Evolutionary conservation across 2,113 vertebrate species (phyloP), one percentile per base, ranked within the genome.

Genomic region (Daphoenositta chrysoptera): DNA sequence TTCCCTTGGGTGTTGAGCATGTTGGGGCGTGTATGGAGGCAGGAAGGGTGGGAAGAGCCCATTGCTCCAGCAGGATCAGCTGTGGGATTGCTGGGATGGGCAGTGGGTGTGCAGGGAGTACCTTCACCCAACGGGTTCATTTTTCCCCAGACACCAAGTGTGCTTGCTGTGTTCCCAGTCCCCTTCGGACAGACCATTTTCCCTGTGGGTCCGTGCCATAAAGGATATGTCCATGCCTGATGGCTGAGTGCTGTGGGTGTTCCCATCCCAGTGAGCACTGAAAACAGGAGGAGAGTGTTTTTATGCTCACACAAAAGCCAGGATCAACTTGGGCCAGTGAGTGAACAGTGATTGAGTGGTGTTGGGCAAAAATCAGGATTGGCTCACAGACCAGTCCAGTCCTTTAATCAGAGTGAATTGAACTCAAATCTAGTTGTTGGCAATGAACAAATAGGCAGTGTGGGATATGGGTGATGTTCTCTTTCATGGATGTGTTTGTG

Each of bases 351-450:
- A 90, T 10, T 86, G 71, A 88, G 64, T 92, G 73, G 11, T 84
- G 30, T 40, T 95, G 83, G 81, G 91, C 83, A 93, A 65, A 95
- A 96, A 84, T 68, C 57, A 91, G 81, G 28, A 40, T 17, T 94
- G 94, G 83, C 95, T 95, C 48, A 26, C 37, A 13, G 48, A 83
- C 77, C 56, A 65, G 87, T 85, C 89, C 91, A 93, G 54, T 91
- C 77, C 84, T 91, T 79, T 91, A 92, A 93, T 91, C 89, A 93
- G 65, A 91, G 57, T 89, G 87, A 92, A 91, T 79, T 94, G 89
- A 91, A 70, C 87, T 92, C 85, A 91, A 88, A 94, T 94, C 87
- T 89, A 8, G 72, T 82, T 68, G 39, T 61, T 96, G 95, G 90
- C 94, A 94, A 15, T 26, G 56, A 76, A 37, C 61, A 82, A 85